These are phyloP conservation scores for Zaprionus gabonicus DNA, from an alignment of 1,140 invertebrate genomes.

Conservation along the genomic window DNA sequence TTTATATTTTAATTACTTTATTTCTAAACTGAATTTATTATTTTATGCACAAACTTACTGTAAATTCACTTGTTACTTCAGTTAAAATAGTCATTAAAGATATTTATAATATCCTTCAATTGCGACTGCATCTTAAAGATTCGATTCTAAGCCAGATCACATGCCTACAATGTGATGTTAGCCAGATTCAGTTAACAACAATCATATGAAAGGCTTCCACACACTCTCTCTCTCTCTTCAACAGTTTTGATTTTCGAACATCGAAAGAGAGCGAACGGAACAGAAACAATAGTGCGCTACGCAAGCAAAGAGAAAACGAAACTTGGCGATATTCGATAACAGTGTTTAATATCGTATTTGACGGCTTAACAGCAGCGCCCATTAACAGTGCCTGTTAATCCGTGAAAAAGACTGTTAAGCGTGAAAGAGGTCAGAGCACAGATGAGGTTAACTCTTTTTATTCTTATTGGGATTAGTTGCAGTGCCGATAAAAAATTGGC, in stretches of 20 bases:
- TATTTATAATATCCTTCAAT: background rate
- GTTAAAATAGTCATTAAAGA: background rate
- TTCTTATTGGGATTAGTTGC: background rate
- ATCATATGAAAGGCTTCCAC: background rate
- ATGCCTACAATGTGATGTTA: background rate
- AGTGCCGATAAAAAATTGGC: background rate
- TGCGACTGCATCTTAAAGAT: background rate
- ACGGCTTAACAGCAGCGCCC: background rate
- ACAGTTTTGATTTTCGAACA: conserved; percentile 35
- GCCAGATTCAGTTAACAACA: background rate
- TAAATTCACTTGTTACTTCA: background rate
- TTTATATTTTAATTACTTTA: background rate
- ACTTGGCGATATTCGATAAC: conserved; percentile 61
- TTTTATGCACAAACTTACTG: background rate
- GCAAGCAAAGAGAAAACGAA: conserved; percentile 39
- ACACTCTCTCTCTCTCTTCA: background rate
- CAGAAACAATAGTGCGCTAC: background rate
- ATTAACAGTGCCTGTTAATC: conserved; percentile 9
- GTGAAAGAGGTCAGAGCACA: background rate
- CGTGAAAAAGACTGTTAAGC: background rate
- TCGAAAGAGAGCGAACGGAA: conserved; percentile 22
- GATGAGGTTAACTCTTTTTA: background rate
- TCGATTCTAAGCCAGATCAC: background rate
- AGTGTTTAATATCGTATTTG: conserved; percentile 18
- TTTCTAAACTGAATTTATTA: background rate